Evolutionary conservation across 2,797 vertebrate species (phyloP).

Genomic region (Cetoscarus ocellatus): DNA sequence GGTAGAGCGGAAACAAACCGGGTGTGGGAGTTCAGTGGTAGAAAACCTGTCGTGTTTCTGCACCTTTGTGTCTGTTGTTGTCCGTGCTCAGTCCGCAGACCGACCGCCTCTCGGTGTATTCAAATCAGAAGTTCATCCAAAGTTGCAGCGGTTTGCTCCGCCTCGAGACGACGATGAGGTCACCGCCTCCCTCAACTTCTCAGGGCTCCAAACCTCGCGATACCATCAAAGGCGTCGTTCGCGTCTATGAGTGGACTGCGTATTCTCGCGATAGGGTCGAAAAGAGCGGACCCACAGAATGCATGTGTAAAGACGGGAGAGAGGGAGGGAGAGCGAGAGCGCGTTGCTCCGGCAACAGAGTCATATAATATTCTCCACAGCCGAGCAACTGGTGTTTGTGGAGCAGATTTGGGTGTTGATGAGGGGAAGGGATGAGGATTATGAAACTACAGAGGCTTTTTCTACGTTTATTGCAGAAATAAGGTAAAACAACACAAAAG

Average conservation of each 20-base stretch:
- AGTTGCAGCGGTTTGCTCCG: slow-evolving; percentile 83
- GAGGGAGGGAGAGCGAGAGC: slow-evolving; percentile 22
- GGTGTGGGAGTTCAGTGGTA: slow-evolving; percentile 1
- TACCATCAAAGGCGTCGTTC: accelerated
- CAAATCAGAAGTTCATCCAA: slow-evolving; percentile 87
- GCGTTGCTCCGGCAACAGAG: slow-evolving; percentile 75
- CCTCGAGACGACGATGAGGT: slow-evolving; percentile 77
- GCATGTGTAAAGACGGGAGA: slow-evolving; percentile 32
- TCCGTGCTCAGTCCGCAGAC: slow-evolving; percentile 46
- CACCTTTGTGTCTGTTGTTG: slow-evolving; percentile 16
- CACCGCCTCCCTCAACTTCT: slow-evolving; percentile 65
- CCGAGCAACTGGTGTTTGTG: slow-evolving; percentile 48
- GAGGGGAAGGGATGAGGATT: slow-evolving; percentile 8
- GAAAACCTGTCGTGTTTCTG: slow-evolving; percentile 20
- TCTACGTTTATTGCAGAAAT: slow-evolving; percentile 4
- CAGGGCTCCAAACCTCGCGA: slow-evolving; percentile 75
- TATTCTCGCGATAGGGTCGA: slow-evolving; percentile 56
- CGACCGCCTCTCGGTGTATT: slow-evolving; percentile 72
- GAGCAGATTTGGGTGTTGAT: slow-evolving; percentile 25
- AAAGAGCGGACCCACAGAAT: slow-evolving; percentile 19
- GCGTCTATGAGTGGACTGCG: accelerated
- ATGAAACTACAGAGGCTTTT: not conserved
- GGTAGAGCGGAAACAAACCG: not conserved
- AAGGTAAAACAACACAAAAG: not conserved
- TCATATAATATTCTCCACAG: slow-evolving; percentile 21